These are phyloP conservation scores for Tetragonula clypearis DNA, from an alignment of 1,140 invertebrate genomes.

Conservation along the genomic window DNA sequence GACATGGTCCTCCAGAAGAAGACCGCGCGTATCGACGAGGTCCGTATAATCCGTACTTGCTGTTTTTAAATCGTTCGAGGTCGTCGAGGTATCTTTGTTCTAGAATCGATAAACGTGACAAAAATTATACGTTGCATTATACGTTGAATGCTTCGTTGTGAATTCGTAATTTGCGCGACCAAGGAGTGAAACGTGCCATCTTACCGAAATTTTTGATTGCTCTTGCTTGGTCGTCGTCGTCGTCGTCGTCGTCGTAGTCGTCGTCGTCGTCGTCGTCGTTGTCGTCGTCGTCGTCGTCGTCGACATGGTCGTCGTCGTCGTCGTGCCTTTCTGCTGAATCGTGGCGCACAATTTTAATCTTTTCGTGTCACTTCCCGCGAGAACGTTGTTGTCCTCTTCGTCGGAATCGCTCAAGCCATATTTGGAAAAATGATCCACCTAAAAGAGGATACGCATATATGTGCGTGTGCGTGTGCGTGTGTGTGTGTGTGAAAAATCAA, in stretches of 20 bases:
- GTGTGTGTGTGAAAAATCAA: constrained; percentile 2
- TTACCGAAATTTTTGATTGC: constrained; percentile 19
- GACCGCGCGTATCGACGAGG: not conserved
- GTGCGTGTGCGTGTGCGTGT: no score
- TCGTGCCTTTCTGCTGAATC: constrained; percentile 7
- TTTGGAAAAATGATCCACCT: constrained; percentile 98
- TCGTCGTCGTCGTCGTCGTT: no score
- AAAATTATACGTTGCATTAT: no score
- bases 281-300: no score
- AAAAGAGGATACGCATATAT: no score
- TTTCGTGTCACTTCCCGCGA: constrained; percentile 70
- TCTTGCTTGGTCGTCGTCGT: not conserved
- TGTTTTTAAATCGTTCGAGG: constrained; percentile 10
- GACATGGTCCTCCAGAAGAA: not conserved
- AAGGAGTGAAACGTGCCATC: not conserved
- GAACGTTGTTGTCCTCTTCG: constrained; percentile 87
- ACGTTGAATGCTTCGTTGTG: no score
- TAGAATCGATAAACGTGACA: not conserved
- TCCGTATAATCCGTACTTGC: not conserved
- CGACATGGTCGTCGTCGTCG: no score
- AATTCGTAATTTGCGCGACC: not conserved
- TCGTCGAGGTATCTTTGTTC: constrained; percentile 9
- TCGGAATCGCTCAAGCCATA: constrained; percentile 96
- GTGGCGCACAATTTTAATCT: constrained; percentile 68
- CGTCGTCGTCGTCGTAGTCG: no score